phyloP scores from a whole-genome alignment of 1,140 invertebrate genomes.

The Pollicipes pollicipes region DNA sequence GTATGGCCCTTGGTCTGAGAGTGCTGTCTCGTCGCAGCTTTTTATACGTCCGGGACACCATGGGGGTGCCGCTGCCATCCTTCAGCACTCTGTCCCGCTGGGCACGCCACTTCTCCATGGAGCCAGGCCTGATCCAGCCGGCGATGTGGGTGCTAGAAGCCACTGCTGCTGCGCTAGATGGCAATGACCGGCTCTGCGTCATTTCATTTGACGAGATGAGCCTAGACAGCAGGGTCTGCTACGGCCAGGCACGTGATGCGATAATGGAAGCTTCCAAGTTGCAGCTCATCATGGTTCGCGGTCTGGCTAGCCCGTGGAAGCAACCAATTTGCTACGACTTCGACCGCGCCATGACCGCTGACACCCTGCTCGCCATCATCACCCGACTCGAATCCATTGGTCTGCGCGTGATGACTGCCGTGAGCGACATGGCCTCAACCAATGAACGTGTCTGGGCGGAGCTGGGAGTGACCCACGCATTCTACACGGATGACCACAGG shows the following conservation, averaged over 20 bases:
- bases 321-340: not conserved
- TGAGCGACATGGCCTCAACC: not conserved
- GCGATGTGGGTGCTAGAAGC: not conserved
- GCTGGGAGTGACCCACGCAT: not conserved
- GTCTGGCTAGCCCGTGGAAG: not conserved
- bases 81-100: not conserved
- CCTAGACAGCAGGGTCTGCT: not conserved
- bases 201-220: not conserved
- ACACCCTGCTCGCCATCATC: not conserved
- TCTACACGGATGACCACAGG: not conserved
- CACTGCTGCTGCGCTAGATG: not conserved
- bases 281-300: not conserved
- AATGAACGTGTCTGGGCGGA: not conserved
- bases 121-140: not conserved
- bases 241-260: not conserved
- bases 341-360: not conserved
- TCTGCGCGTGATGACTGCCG: not conserved
- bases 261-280: not conserved
- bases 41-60: not conserved
- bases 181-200: not conserved
- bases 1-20: not conserved
- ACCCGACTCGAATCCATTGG: not conserved
- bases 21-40: not conserved
- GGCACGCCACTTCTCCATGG: not conserved
- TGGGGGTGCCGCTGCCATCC: not conserved